A percentile compares a stretch with the other conserved stretches of the same genome.
These are phyloP conservation scores for Isichthys henryi DNA, from an alignment of 2,113 vertebrate genomes.

Conservation along the genomic window DNA sequence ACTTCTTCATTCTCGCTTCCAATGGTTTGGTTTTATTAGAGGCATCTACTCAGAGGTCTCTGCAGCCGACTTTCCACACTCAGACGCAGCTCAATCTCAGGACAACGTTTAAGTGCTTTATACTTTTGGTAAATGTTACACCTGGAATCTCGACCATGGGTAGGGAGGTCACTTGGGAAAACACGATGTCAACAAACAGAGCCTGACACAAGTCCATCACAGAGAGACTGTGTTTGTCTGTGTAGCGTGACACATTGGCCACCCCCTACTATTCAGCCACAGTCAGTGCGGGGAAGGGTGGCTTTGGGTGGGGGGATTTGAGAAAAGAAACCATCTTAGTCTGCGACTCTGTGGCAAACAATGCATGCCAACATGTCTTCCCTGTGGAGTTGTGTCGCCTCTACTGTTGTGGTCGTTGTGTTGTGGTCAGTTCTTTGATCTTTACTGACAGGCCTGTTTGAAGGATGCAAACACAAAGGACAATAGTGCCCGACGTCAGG, in stretches of 20 bases:
- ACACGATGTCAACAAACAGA: not conserved
- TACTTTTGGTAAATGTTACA: not conserved
- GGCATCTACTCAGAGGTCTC: conserved; percentile 37
- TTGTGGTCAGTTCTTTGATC: conserved; percentile 13
- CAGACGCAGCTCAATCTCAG: not conserved
- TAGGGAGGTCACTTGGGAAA: not conserved
- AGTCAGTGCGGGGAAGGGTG: not conserved
- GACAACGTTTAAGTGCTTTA: not conserved
- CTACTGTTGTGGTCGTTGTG: not conserved
- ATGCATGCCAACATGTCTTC: not conserved
- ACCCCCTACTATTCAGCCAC: not conserved
- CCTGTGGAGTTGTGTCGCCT: no score
- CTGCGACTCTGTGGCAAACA: not conserved
- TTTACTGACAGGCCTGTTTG: conserved; percentile 12
- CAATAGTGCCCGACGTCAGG: not conserved
- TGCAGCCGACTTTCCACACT: not conserved
- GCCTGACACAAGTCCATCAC: not conserved
- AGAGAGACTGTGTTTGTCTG: not conserved
- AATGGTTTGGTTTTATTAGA: conserved; percentile 53
- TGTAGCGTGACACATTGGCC: not conserved
- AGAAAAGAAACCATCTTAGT: not conserved
- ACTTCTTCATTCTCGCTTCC: conserved; percentile 38
- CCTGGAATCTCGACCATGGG: not conserved
- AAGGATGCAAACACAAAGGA: conserved; percentile 8
- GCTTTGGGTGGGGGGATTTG: not conserved